Evolutionary conservation across 2,113 vertebrate species (phyloP), one percentile per base, ranked within the genome.

Genomic region (Megaceryle maxima): DNA sequence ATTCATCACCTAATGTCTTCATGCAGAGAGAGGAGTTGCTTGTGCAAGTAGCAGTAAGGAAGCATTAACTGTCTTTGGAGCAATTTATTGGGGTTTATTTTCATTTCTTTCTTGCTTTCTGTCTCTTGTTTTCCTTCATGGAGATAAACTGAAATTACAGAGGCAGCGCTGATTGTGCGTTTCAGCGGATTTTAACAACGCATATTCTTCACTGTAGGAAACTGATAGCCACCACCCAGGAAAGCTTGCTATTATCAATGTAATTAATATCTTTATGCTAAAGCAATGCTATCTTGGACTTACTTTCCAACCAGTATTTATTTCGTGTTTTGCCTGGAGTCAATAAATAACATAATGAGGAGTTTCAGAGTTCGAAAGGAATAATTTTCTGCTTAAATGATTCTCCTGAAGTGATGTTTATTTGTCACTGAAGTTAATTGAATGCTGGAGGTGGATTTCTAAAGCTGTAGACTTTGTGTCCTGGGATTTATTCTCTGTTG

Each of bases 331-430:
- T 95, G 96, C 96, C 96, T 96, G 87, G 41, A 96, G 96, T 92
- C 95, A 96, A 62, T 96, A 96, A 96, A 83, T 94, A 91, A 50
- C 5, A 35, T 94, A 87, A 94, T 93, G 88, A 97, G 87, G 94
- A 96, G 92, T 87, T 94, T 73, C 69, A 75, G 90, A 51, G 53
- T 95, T 92, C 89, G 94, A 96, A 97, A 96, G 88, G 95, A 96
- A 94, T 95, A 94, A 96, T 96, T 95, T 97, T 97, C 92, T 95
- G 91, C 96, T 96, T 95, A 95, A 96, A 70, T 91, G 92, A 91
- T 94, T 95, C 89, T 96, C 92, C 91, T 77, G 78, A 95, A 96
- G 96, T 92, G 74, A 91, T 91, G 87, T 85, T 96, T 94, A 90
- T 87, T 97, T 97, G 88, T 94, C 83, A 74, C 87, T 83, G 81